Conservation (phyloP, 2,113 vertebrate species). For the Ictidomys tridecemlineatus region DNA sequence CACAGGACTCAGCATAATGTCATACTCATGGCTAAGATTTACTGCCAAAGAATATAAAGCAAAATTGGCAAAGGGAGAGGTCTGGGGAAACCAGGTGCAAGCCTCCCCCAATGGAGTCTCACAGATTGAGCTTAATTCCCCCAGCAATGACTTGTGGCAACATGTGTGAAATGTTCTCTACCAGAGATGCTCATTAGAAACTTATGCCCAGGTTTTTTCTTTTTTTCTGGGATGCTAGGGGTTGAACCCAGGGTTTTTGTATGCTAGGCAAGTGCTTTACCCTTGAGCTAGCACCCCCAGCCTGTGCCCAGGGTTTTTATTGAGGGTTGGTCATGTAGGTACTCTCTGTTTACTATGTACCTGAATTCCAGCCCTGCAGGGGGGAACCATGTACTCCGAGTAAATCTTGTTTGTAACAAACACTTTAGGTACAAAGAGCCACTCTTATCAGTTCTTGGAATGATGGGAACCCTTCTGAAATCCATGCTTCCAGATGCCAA, state of each 20-base stretch:
- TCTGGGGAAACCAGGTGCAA: not conserved
- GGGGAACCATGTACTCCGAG: not conserved
- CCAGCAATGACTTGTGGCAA: not conserved
- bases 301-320: not conserved
- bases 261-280: not conserved
- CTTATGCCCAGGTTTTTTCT: not conserved
- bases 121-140: not conserved
- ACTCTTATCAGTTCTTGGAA: not conserved
- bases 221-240: not conserved
- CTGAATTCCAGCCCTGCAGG: not conserved
- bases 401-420: not conserved
- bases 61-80: not conserved
- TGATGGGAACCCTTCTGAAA: not conserved
- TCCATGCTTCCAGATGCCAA: not conserved
- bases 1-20: not conserved
- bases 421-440: not conserved
- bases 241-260: not conserved
- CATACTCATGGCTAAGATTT: not conserved
- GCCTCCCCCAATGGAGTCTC: not conserved
- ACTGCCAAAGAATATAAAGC: not conserved
- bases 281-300: not conserved
- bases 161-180: not conserved
- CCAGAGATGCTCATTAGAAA: not conserved
- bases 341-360: not conserved
- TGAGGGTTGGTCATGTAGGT: not conserved